These are phyloP conservation scores for Drosophila suzukii DNA, from an alignment of 1,140 invertebrate genomes.

Conservation along the genomic window DNA sequence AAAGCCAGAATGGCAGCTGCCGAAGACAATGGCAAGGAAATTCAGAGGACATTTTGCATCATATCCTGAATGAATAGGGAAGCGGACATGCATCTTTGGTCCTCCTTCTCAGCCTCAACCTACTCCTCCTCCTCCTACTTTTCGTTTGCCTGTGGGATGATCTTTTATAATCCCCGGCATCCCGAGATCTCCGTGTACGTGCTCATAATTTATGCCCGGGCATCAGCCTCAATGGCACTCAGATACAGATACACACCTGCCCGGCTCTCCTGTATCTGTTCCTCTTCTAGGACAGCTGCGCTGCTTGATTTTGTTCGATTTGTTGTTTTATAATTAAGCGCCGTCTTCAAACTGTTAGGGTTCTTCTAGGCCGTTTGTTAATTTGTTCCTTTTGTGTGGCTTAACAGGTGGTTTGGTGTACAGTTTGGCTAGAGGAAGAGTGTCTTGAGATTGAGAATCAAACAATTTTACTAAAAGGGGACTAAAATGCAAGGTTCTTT, in stretches of 20 bases:
- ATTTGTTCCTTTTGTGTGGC: constrained; percentile 43
- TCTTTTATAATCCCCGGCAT: constrained; percentile 70
- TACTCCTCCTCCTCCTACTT: constrained; percentile 8
- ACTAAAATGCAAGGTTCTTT: no score
- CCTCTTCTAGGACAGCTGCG: constrained; percentile 56
- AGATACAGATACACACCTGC: constrained; percentile 52
- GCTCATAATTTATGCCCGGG: constrained; percentile 70
- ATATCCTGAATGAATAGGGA: constrained; percentile 57
- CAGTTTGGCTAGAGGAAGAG: background rate
- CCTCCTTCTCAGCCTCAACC: constrained; percentile 14
- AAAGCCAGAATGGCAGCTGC: constrained; percentile 55
- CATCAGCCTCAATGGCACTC: constrained; percentile 22
- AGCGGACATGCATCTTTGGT: constrained; percentile 51
- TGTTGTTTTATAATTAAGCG: constrained; percentile 75
- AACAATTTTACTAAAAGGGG: background rate
- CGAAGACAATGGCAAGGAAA: constrained; percentile 30
- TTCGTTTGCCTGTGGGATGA: constrained; percentile 50
- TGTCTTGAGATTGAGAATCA: background rate
- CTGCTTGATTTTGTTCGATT: constrained; percentile 38
- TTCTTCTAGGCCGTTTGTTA: constrained; percentile 22
- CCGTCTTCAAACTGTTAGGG: constrained; percentile 31
- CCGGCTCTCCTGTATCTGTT: constrained; percentile 33
- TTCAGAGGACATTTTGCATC: constrained; percentile 64
- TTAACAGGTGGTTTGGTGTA: constrained; percentile 32
- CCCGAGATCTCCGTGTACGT: constrained; percentile 56